A percentile compares a stretch with the other conserved stretches of the same genome.
phyloP scores from a whole-genome alignment of 1,140 invertebrate species.

The Teleopsis dalmanni region DNA sequence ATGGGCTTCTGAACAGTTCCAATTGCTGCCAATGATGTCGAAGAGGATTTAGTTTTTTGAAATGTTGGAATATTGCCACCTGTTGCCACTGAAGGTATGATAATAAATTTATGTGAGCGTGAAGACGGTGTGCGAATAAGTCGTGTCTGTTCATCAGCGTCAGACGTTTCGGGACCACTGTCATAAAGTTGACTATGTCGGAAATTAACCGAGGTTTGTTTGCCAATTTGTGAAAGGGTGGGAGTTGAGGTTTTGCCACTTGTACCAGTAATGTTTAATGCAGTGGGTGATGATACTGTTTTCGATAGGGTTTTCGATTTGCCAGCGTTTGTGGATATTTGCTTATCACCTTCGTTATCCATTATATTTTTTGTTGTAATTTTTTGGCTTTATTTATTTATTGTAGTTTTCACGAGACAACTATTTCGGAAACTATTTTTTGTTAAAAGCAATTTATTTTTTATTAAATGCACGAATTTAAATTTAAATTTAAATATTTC shows the following conservation, averaged over 20 bases:
- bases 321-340: neutral
- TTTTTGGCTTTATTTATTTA: too few relatives aligned
- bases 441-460: too few relatives aligned
- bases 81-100: conserved; percentile 26
- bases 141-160: conserved; percentile 30
- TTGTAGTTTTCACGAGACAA: too few relatives aligned
- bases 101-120: conserved; percentile 36
- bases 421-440: too few relatives aligned
- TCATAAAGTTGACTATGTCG: conserved; percentile 34
- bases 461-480: too few relatives aligned
- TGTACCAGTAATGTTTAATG: too few relatives aligned
- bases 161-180: conserved; percentile 36
- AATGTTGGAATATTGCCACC: conserved; percentile 19
- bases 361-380: too few relatives aligned
- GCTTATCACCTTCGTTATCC: too few relatives aligned
- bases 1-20: neutral
- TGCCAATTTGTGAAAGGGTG: conserved; percentile 15
- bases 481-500: too few relatives aligned
- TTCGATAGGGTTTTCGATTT: conserved; percentile 15
- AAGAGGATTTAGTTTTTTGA: conserved; percentile 19
- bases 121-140: conserved; percentile 29
- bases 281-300: conserved; percentile 21
- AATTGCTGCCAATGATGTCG: neutral
- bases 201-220: conserved; percentile 12
- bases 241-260: conserved; percentile 5